These are phyloP conservation scores for Perodicticus potto DNA, from an alignment of 2,797 vertebrate genomes.

Conservation along the genomic window DNA sequence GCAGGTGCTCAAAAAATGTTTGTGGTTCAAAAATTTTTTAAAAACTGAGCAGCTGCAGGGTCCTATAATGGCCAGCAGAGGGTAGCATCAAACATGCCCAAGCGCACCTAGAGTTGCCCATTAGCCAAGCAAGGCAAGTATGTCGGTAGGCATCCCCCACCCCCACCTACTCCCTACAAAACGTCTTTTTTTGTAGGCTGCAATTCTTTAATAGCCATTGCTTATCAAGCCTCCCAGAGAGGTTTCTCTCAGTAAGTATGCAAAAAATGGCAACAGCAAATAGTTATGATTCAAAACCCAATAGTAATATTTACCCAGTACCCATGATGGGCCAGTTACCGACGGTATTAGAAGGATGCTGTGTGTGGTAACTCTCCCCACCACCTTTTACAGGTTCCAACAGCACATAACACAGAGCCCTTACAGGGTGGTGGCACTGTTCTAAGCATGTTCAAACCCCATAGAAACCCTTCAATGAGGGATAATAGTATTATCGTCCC, in stretches of 20 bases:
- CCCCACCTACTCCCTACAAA: background rate
- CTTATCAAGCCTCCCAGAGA: background rate
- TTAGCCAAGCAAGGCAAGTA: fast-evolving
- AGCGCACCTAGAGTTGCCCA: fast-evolving
- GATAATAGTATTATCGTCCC: background rate
- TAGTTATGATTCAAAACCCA: background rate
- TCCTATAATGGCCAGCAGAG: constrained; percentile 51
- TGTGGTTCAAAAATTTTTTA: fast-evolving
- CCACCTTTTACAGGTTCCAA: too few relatives aligned
- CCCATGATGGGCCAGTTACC: background rate
- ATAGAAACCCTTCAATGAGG: fast-evolving
- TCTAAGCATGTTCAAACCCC: background rate
- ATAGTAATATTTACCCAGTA: background rate
- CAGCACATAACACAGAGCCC: background rate
- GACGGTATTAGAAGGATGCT: background rate
- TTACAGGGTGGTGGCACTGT: fast-evolving
- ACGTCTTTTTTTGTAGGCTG: background rate
- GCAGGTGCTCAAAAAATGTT: background rate
- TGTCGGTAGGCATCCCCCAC: too few relatives aligned
- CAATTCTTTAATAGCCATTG: background rate
- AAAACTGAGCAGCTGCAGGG: background rate
- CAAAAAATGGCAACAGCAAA: background rate
- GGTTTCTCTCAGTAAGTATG: background rate
- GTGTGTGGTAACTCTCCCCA: fast-evolving
- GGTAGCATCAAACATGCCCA: background rate